Evolutionary conservation across 2,888 invertebrate genomes (phyloP).

Genomic region (Dendrolimus houi): DNA sequence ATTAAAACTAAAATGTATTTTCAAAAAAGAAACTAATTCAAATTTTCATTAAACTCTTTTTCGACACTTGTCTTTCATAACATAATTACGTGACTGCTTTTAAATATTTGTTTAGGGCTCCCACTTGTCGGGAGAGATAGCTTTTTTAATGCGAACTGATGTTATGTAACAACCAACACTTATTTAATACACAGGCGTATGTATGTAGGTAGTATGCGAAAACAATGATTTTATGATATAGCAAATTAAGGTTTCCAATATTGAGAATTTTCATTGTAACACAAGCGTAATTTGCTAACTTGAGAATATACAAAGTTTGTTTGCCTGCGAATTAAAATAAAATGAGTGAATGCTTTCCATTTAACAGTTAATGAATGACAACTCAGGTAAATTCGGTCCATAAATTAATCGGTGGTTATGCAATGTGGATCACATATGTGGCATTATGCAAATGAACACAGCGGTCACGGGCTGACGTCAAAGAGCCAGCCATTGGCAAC

Average conservation of each 20-base stretch:
- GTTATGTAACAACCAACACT: background rate
- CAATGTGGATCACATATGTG: constrained; percentile 13
- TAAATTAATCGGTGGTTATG: constrained; percentile 18
- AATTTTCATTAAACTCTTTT: too few relatives aligned
- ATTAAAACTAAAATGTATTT: too few relatives aligned
- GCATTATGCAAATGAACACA: constrained; percentile 21
- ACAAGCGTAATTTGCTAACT: too few relatives aligned
- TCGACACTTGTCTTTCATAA: too few relatives aligned
- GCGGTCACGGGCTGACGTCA: constrained; percentile 28
- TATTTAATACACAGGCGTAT: too few relatives aligned
- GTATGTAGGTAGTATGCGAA: background rate
- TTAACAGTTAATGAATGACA: too few relatives aligned
- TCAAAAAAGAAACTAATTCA: too few relatives aligned
- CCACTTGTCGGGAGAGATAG: background rate
- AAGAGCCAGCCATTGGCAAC: constrained; percentile 29
- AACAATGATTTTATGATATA: background rate
- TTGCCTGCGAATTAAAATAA: too few relatives aligned
- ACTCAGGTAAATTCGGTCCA: constrained; percentile 1
- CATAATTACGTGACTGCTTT: background rate
- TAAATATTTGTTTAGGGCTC: background rate
- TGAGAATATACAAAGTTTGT: too few relatives aligned
- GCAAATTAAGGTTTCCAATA: background rate
- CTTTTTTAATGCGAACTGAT: background rate
- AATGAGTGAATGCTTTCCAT: too few relatives aligned
- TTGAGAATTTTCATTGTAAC: too few relatives aligned